These are phyloP conservation scores for Mya arenaria DNA, from an alignment of 1,140 invertebrate genomes.

Conservation along the genomic window DNA sequence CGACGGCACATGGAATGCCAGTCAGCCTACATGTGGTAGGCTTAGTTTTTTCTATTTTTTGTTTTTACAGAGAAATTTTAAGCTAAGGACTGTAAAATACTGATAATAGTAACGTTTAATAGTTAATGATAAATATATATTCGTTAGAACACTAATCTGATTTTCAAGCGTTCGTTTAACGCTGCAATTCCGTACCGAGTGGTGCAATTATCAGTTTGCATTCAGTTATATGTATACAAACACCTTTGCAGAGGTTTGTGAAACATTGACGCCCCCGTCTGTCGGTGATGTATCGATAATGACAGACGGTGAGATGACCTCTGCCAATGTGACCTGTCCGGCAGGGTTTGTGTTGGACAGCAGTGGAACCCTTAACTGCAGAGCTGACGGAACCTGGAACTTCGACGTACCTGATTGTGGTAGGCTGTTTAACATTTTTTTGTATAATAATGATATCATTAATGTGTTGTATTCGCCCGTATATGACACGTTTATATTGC, in stretches of 20 bases:
- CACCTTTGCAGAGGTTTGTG: constrained; percentile 15
- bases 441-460: background rate
- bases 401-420: constrained; percentile 11
- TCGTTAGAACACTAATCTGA: too few species aligned
- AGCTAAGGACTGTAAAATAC: too few species aligned
- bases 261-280: background rate
- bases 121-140: too few species aligned
- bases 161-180: too few species aligned
- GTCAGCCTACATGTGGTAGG: background rate
- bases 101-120: too few species aligned
- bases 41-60: too few species aligned
- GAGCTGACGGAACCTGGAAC: constrained; percentile 30
- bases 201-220: too few species aligned
- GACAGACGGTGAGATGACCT: background rate
- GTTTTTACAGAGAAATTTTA: too few species aligned
- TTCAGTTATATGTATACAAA: too few species aligned
- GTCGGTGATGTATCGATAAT: background rate
- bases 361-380: constrained; percentile 4
- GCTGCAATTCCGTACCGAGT: too few species aligned
- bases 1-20: background rate
- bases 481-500: background rate
- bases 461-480: background rate
- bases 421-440: background rate
- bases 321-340: background rate
- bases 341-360: constrained; percentile 6